These are phyloP conservation scores for Smutsia temminckii DNA, from an alignment of 2,797 vertebrate genomes.

Conservation along the genomic window DNA sequence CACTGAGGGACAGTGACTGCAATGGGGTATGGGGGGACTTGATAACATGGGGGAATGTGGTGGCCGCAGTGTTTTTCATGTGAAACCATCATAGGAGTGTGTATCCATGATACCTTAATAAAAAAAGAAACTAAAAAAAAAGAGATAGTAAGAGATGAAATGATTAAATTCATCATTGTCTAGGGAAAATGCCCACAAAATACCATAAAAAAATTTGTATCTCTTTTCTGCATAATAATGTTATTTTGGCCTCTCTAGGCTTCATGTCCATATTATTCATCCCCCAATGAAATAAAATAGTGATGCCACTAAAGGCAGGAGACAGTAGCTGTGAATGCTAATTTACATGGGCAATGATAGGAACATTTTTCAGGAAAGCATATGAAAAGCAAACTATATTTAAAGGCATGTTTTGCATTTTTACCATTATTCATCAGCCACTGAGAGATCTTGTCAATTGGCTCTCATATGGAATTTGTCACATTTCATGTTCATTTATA, in stretches of 20 bases:
- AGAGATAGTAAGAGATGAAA: not conserved
- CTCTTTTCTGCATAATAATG: not conserved
- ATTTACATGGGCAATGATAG: not conserved
- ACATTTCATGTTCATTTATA: constrained; percentile 33
- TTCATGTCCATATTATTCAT: not conserved
- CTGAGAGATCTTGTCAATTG: not conserved
- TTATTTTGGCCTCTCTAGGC: not conserved
- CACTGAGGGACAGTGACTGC: too few species aligned
- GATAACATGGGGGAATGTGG: too few species aligned
- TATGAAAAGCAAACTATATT: constrained; percentile 21
- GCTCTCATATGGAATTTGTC: constrained; percentile 22
- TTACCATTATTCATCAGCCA: constrained; percentile 42
- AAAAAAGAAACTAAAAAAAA: too few species aligned
- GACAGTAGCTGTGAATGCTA: constrained; percentile 13
- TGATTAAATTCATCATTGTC: not conserved
- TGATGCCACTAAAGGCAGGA: not conserved
- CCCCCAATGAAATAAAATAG: not conserved
- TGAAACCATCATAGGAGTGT: too few species aligned
- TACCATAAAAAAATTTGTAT: not conserved
- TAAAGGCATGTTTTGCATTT: constrained; percentile 21
- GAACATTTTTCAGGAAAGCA: not conserved
- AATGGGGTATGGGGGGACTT: too few species aligned
- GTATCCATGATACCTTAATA: too few species aligned
- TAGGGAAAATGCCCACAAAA: not conserved
- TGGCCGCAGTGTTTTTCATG: too few species aligned